Base-by-base conservation (phyloP, 2,888 invertebrate genomes). In the Papilio protenor region DNA sequence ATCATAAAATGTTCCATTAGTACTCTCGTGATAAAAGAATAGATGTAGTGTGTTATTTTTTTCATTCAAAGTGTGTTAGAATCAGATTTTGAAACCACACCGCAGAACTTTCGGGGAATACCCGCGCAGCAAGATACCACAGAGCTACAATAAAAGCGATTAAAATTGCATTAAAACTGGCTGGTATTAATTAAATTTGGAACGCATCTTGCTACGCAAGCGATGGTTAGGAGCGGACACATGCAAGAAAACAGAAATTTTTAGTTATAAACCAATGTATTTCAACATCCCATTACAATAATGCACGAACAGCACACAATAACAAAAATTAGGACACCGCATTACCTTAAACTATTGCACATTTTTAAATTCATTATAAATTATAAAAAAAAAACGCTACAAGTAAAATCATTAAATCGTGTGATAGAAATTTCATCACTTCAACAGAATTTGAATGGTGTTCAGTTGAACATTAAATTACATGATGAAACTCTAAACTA, bases 201-300 rank as follows among this genome's bases (percentile, higher is more conserved):
- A 81, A 59, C 21, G 23, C 57, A 61, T 61, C 61, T 61, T 61
- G 61, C 89, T 84, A 88, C 87, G 86, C 86, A 85, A 83, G 85
- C 85, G 78, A 84, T 83, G 90, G 88, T 87, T 81, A 87, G 90
- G 91, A 87, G 83, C 80, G 86, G 89, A 89, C 84, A 81, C 93
- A 94, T 94, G 94, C 94, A 94, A 94, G 92, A 94, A 94, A 94
- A 94, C 92, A 94, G 91, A 89, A 87, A 69, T 21, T 90, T 88
- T 89, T 88, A 85, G 85, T 92, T 91, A 87, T 90, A 89, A 88
- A 85, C 80, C 87, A 90, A 88, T 93, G 88, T 94, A 94, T 94
- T 94, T 94, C 91, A 83, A 91, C 89, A 93, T 84, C 88, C 90
- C 91, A 89, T 87, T 92, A 93, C 90, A 93, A 81, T 89, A 88